A percentile compares a stretch with the other conserved stretches of the same genome.
phyloP scores from a whole-genome alignment of 2,797 vertebrate species.

The Nothura maculosa region DNA sequence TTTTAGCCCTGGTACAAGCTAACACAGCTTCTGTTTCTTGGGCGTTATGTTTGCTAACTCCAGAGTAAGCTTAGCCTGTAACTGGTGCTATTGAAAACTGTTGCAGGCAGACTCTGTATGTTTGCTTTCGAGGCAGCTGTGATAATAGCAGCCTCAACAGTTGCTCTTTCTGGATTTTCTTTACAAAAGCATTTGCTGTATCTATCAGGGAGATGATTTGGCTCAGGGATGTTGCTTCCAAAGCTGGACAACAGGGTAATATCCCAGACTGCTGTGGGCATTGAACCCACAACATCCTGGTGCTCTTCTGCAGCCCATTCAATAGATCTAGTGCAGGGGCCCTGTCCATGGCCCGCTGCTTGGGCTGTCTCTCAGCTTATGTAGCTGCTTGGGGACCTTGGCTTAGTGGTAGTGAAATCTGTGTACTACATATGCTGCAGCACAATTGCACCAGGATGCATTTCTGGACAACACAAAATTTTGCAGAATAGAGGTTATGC shows the following conservation, averaged over 20 bases:
- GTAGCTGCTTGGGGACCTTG: neutral
- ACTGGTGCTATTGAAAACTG: constrained; percentile 35
- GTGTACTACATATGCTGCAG: neutral
- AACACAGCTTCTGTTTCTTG: constrained; percentile 60
- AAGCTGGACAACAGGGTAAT: neutral
- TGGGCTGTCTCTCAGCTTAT: neutral
- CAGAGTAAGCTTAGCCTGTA: constrained; percentile 41
- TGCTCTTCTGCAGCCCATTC: neutral
- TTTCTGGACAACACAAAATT: neutral
- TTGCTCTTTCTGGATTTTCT: constrained; percentile 42
- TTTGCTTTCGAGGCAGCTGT: constrained; percentile 52
- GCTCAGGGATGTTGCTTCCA: neutral
- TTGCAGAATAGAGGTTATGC: fast-evolving
- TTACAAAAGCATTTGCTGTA: neutral
- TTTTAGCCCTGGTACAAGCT: constrained; percentile 50
- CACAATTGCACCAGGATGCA: fast-evolving
- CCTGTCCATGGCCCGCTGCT: neutral
- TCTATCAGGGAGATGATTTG: neutral
- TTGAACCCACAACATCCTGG: neutral
- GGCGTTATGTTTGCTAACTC: constrained; percentile 67
- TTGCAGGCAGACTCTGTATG: constrained; percentile 27
- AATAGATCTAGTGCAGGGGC: neutral
- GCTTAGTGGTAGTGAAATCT: neutral
- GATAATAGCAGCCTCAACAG: constrained; percentile 48
- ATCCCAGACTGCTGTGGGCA: fast-evolving